phyloP scores from a whole-genome alignment of 2,888 invertebrate genomes.

The Germaria angustata region DNA sequence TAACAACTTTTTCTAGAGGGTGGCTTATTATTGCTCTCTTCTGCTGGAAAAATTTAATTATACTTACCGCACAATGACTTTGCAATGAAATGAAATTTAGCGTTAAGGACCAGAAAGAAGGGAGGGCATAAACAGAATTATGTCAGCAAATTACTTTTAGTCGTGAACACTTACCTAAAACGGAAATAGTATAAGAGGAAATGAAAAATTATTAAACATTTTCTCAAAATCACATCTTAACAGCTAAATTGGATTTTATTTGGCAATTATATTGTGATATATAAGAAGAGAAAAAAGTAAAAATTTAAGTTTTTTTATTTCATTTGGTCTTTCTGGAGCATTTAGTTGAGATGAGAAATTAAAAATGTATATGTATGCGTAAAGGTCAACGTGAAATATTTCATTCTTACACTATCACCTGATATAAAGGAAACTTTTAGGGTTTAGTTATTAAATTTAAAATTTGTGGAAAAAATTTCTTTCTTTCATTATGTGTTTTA shows the following conservation, averaged over 20 bases:
- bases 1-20: slow-evolving; percentile 2
- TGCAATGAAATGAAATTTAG: slow-evolving; percentile 64
- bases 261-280: too few relatives aligned
- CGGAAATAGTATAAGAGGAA: slow-evolving; percentile 2
- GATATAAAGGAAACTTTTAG: too few relatives aligned
- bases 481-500: too few relatives aligned
- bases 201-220: slow-evolving; percentile 28
- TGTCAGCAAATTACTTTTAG: slow-evolving; percentile 50
- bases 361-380: too few relatives aligned
- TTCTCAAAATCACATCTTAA: slow-evolving; percentile 6
- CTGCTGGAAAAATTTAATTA: slow-evolving; percentile 57
- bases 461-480: too few relatives aligned
- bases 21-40: neutral
- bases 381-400: too few relatives aligned
- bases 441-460: too few relatives aligned
- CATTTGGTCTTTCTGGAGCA: too few relatives aligned
- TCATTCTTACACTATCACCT: too few relatives aligned
- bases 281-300: too few relatives aligned
- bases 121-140: slow-evolving; percentile 35
- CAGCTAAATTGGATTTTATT: slow-evolving; percentile 7
- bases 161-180: slow-evolving; percentile 48
- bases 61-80: slow-evolving; percentile 61
- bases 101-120: slow-evolving; percentile 26
- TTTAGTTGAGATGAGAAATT: too few relatives aligned
- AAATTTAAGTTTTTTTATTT: too few relatives aligned